A percentile compares a stretch with the other conserved stretches of the same genome.
Conservation (phyloP, 2,113 vertebrate genomes). For the Pelodiscus sinensis region DNA sequence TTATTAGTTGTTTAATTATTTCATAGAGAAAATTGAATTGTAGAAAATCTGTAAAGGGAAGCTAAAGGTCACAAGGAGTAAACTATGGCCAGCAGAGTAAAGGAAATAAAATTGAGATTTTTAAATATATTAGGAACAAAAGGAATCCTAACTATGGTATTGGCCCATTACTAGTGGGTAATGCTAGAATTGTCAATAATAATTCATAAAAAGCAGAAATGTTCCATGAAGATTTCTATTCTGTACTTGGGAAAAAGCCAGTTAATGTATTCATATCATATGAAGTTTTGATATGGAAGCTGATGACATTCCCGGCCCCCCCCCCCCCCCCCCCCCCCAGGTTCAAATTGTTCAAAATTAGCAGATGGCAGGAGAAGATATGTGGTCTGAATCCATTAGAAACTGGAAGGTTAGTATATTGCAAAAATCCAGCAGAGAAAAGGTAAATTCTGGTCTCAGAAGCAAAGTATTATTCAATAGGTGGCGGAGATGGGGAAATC, state of each 20-base stretch:
- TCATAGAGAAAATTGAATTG: neutral
- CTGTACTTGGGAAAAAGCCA: neutral
- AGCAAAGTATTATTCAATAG: neutral
- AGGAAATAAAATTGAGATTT: neutral
- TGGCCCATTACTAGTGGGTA: neutral
- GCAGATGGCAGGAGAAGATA: constrained; percentile 1
- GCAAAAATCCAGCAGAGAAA: constrained; percentile 32
- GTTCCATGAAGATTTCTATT: neutral
- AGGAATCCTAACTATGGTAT: neutral
- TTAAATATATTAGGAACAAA: neutral
- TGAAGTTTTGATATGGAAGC: neutral
- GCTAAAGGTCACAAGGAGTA: neutral
- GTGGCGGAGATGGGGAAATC: neutral
- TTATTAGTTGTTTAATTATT: neutral
- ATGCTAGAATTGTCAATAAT: neutral
- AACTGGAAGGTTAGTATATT: neutral
- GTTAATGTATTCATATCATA: neutral
- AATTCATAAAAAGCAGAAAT: neutral
- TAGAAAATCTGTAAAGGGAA: neutral
- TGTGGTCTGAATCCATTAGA: neutral
- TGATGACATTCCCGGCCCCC: neutral
- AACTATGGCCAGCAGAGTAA: neutral
- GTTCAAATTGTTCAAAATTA: constrained; percentile 1
- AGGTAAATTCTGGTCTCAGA: constrained; percentile 22
- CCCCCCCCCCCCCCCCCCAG: too few relatives aligned